Evolutionary conservation across 2,113 vertebrate species (phyloP).

Genomic region (Polypterus bichir): DNA sequence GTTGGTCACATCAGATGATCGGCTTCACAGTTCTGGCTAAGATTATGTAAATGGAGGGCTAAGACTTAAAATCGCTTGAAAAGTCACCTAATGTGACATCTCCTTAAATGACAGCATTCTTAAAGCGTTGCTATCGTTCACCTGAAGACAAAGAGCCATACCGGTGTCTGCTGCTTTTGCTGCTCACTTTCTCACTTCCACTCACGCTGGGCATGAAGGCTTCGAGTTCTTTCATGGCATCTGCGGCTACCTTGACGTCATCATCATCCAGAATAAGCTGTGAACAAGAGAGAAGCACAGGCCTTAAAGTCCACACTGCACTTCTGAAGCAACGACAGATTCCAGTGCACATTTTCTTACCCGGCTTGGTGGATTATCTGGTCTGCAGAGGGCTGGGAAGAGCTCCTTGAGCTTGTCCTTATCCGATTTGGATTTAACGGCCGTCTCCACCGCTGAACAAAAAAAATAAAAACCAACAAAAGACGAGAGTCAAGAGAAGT

Average conservation of each 20-base stretch:
- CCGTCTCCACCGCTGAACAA: constrained; percentile 37
- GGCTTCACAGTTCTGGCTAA: too few relatives aligned
- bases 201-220: constrained; percentile 78
- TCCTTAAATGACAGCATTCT: too few relatives aligned
- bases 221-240: constrained; percentile 87
- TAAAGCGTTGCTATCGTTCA: too few relatives aligned
- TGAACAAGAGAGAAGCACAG: background rate
- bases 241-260: constrained; percentile 86
- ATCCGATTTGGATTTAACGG: constrained; percentile 60
- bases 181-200: constrained; percentile 35
- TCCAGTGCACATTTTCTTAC: constrained; percentile 30
- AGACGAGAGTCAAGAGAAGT: background rate
- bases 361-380: constrained; percentile 67
- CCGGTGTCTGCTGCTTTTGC: constrained; percentile 58
- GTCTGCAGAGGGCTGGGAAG: constrained; percentile 81
- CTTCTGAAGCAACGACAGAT: too few relatives aligned
- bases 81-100: too few relatives aligned
- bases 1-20: too few relatives aligned
- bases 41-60: too few relatives aligned
- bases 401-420: constrained; percentile 81
- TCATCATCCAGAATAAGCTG: constrained; percentile 79
- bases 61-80: too few relatives aligned
- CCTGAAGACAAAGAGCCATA: constrained; percentile 23
- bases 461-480: background rate
- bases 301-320: too few relatives aligned